Evolutionary conservation across 2,888 invertebrate genomes (phyloP), one percentile per base, ranked within the genome.

Genomic region (Hydrotaea cyrtoneurina): DNA sequence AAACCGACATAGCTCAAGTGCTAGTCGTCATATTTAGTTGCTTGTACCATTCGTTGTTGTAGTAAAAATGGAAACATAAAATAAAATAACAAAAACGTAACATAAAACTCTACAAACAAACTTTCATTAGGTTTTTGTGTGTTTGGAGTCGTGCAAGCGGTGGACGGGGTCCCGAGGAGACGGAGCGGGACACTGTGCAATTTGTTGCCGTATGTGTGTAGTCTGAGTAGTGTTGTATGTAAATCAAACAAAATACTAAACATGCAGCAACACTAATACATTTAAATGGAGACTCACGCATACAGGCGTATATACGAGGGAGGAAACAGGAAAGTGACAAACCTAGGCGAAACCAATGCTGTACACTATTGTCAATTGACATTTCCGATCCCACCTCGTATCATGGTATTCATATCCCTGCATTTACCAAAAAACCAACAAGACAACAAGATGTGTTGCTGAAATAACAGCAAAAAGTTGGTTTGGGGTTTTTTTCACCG

Each of bases 101-200:
- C 82, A 82, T 82, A 82, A 82, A 79, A 64, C 76, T 72, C 36
- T 79, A 72, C 62, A 79, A n/a, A 31, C 31, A 31, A 82, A 79
- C 75, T 79, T 77, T 77, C 66, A 77, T 77, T 77, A 77, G 31
- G 31, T 31, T 4, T 31, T 7, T 31, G 2, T 31, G 2, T 31
- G 2, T 57, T 72, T n/a, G 50, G 39, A 50, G n/a, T 50, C n/a
- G n/a, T 50, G 10, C 1, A 10, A 13, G 5, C 50, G 50, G 2
- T 10, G 10, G n/a, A 50, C 1, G n/a, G n/a, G 50, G 10, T 43
- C 10, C 13, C n/a, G 11, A 50, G 50, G 50, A 15, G n/a, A 50
- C n/a, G 50, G 50, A 1, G 50, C 1, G 50, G 50, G n/a, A 7
- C 8, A 15, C 3, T n/a, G 2, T 50, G 50, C 50, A 50, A 50